Evolutionary conservation across 2,113 vertebrate species (phyloP).

Genomic region (Platichthys stellatus): DNA sequence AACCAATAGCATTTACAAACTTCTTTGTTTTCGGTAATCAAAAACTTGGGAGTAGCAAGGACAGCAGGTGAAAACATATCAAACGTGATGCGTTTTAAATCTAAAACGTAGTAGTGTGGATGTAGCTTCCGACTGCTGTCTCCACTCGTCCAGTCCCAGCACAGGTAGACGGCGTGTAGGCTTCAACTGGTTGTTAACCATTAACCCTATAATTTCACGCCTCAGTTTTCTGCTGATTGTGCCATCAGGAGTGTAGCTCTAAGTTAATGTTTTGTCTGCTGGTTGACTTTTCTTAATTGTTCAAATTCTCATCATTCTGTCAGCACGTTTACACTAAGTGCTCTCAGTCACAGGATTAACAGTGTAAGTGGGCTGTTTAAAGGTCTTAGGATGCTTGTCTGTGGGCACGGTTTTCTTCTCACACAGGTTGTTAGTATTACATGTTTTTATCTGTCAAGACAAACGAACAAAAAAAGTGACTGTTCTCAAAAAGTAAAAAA

Average conservation of each 20-base stretch:
- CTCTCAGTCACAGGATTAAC: conserved; percentile 43
- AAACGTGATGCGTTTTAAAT: no score
- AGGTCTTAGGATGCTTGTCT: conserved; percentile 10
- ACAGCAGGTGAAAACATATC: no score
- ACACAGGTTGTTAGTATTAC: neutral
- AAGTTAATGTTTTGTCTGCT: conserved; percentile 46
- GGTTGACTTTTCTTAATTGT: conserved; percentile 35
- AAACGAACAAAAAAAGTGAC: neutral
- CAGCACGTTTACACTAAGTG: conserved; percentile 21
- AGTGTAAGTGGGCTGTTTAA: conserved; percentile 37
- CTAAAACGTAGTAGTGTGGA: neutral
- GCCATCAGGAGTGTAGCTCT: conserved; percentile 34
- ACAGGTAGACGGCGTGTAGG: conserved; percentile 39
- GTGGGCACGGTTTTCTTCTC: neutral
- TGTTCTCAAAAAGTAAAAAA: neutral
- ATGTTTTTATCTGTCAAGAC: conserved; percentile 17
- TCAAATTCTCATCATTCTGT: conserved; percentile 28
- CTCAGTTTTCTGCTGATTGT: conserved; percentile 46
- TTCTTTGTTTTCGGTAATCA: no score
- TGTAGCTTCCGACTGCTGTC: neutral
- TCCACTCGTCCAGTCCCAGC: conserved; percentile 21
- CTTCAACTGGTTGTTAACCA: conserved; percentile 64
- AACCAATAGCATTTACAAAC: no score
- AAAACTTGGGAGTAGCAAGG: no score
- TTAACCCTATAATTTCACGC: conserved; percentile 64